Conservation (phyloP, 2,888 invertebrate species). For the Kryphioiulus occultus region DNA sequence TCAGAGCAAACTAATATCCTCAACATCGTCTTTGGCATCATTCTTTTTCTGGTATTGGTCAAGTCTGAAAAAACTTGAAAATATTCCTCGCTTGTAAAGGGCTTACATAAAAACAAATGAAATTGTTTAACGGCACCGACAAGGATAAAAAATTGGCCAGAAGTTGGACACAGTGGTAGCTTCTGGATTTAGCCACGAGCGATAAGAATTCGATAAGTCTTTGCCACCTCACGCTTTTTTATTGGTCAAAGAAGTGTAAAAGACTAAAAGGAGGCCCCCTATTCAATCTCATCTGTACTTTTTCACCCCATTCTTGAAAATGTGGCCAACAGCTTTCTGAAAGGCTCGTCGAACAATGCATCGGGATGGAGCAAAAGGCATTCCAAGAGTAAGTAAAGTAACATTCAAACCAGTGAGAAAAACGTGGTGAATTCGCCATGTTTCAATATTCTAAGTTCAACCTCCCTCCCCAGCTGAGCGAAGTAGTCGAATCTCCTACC, state of each 20-base stretch:
- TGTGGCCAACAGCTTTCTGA: constrained; percentile 9
- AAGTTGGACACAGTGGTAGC: neutral
- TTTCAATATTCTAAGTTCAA: neutral
- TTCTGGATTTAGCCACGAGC: constrained; percentile 6
- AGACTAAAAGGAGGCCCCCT: neutral
- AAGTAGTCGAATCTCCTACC: constrained; percentile 31
- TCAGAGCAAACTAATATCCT: too few relatives aligned
- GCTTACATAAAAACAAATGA: too few relatives aligned
- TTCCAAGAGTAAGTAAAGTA: neutral
- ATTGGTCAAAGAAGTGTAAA: constrained; percentile 7
- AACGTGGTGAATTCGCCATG: neutral
- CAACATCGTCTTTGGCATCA: too few relatives aligned
- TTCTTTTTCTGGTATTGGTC: too few relatives aligned
- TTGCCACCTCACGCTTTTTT: neutral
- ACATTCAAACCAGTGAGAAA: neutral
- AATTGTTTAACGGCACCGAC: neutral
- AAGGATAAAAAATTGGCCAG: neutral
- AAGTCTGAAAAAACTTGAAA: too few relatives aligned
- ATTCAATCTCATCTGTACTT: neutral
- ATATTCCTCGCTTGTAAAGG: too few relatives aligned
- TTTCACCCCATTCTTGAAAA: neutral
- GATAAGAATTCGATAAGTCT: neutral
- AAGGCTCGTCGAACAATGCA: neutral
- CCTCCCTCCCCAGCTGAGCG: neutral
- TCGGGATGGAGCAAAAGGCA: neutral